Percentiles rank a stretch among this genome's conserved stretches.
Conservation (phyloP, 2,113 vertebrate genomes). For the Amphilophus citrinellus region DNA sequence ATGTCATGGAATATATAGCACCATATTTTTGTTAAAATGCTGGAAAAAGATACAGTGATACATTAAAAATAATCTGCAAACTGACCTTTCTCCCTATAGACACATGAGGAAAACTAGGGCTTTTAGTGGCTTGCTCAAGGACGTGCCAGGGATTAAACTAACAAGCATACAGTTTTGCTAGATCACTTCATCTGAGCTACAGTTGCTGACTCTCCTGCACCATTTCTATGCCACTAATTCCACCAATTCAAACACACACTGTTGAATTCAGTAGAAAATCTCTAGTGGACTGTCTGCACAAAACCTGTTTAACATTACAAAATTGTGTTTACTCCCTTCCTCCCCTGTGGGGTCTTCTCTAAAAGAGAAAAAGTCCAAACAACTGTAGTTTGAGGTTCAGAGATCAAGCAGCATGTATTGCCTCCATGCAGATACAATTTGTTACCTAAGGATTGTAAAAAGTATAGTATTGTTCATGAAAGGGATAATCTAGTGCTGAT, state of each 20-base stretch:
- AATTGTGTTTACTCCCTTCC: not conserved
- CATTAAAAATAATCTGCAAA: not conserved
- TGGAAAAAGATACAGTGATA: no score
- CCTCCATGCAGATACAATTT: slow-evolving; percentile 58
- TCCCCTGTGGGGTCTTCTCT: not conserved
- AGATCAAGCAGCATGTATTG: slow-evolving; percentile 64
- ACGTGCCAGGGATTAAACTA: not conserved
- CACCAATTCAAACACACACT: not conserved
- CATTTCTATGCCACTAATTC: not conserved
- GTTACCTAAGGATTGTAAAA: slow-evolving; percentile 48
- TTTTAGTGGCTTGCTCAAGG: not conserved
- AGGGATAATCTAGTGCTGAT: slow-evolving; percentile 71
- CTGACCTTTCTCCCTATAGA: not conserved
- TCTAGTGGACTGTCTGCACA: not conserved
- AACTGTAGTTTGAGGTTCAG: slow-evolving; percentile 45
- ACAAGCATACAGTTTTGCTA: not conserved
- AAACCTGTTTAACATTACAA: not conserved
- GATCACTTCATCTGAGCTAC: not conserved
- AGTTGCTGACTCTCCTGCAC: not conserved
- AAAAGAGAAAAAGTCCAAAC: not conserved
- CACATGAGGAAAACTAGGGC: not conserved
- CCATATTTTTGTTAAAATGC: not conserved
- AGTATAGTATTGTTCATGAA: slow-evolving; percentile 54
- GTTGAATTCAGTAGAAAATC: not conserved
- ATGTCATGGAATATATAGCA: not conserved